Base-by-base conservation (phyloP, 2,113 vertebrate genomes). In the Tychaedon coryphoeus region DNA sequence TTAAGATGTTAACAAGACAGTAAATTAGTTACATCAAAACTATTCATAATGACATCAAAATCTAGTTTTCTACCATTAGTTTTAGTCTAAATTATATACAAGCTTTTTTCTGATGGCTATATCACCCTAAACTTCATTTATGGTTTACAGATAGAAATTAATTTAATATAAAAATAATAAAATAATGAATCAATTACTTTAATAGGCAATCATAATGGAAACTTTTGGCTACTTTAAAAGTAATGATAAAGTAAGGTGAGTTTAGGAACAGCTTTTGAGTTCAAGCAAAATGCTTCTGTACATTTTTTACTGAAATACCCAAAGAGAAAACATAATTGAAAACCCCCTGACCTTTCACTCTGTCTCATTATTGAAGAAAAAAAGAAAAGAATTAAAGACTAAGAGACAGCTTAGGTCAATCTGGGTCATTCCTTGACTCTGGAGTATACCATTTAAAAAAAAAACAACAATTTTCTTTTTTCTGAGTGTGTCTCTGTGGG, bases 401-500 rank as follows among this genome's bases (percentile, higher is more conserved):
- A 40, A 54, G 36, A 62, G 24, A 74, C 42, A 38, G 10, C 26
- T 70, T 22, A 85, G 65, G 51, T 81, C 56, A 77, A 8, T 62
- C 45, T 70, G n/a, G 31, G 51, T 74, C n/a, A 48, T 70, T 70
- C 58, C 73, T 84, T 84, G 36, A 47, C 45, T 61, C 54, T 60
- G n/a, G 14, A 74, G 10, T 31, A 48, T 9, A 70, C 5, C 19
- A 65, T 40, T 9, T 5, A 26, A 12, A 7, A 8, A 66, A 25
- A n/a, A 29, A 34, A 12, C 9, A 38, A 38, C 38, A 38, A 38
- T 10, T 38, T 38, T 38, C 7, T 13, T 50, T 26, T 50, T 53
- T 2, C 8, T 26, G 3, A 40, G 10, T 23, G 14, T 43, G 16
- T 19, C 42, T 53, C 19, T 9, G 12, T 24, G 6, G 0, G 1